Base-by-base conservation (phyloP, 2,888 invertebrate species). In the Alentia gelatinosa region DNA sequence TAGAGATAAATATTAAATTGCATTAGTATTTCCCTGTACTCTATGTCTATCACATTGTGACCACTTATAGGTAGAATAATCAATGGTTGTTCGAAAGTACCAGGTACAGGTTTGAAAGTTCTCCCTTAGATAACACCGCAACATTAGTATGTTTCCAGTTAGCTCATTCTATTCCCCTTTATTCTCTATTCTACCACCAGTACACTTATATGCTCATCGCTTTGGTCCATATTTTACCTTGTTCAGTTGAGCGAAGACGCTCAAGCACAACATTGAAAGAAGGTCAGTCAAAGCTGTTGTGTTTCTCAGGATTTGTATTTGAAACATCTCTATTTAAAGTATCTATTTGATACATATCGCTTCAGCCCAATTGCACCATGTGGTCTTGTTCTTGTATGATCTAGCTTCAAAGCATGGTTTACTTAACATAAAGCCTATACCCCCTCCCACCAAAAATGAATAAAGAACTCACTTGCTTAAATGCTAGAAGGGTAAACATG, bases 201-300 rank as follows among this genome's bases (percentile, higher is more conserved):
- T 47, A 47, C 47, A 47, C 9, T n/a, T n/a, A n/a, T n/a, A n/a
- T n/a, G n/a, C n/a, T n/a, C n/a, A n/a, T n/a, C n/a, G n/a, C n/a
- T n/a, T n/a, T n/a, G n/a, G n/a, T n/a, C n/a, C n/a, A n/a, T n/a
- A 3, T 56, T 56, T 19, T 56, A 56, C 56, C 3, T 23, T 86
- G 50, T 86, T 30, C 26, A 86, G 86, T 86, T 40, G 86, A 86
- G 30, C 86, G 86, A 12, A 86, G 86, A 23, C 86, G 86, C 33
- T 50, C 86, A n/a, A 86, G 86, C 50, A 30, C n/a, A 12, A 23
- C 19, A n/a, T 47, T 33, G 3, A 86, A 86, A n/a, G 86, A 86
- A 86, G 86, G 86, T 86, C 33, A 86, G 86, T 86, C 47, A 3
- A 7, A n/a, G 35, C 56, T n/a, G n/a, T 19, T 56, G 23, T 19